A percentile compares a stretch with the other conserved stretches of the same genome.
phyloP scores from a whole-genome alignment of 2,888 invertebrate genomes.

The Sphinx pinastri region DNA sequence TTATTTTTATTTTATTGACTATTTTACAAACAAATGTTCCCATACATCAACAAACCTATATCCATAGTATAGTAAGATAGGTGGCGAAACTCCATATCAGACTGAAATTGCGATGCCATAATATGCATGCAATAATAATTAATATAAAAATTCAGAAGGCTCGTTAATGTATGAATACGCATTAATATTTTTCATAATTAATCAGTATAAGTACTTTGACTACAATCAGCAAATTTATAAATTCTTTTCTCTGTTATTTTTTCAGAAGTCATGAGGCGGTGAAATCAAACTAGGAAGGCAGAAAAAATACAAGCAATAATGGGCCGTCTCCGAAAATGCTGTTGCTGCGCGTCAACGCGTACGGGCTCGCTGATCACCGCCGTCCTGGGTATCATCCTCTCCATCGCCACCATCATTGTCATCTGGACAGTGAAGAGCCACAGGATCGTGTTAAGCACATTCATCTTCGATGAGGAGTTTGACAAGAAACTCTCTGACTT shows the following conservation, averaged over 20 bases:
- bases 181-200: no score
- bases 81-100: no score
- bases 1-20: no score
- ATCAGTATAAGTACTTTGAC: neutral
- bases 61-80: no score
- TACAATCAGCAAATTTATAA: neutral
- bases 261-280: conserved; percentile 57
- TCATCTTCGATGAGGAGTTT: conserved; percentile 87
- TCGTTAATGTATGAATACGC: no score
- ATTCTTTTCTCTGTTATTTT: conserved; percentile 28
- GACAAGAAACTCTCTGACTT: conserved; percentile 84
- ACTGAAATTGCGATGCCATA: no score
- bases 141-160: no score
- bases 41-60: no score
- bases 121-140: no score
- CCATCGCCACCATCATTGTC: conserved; percentile 87
- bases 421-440: conserved; percentile 84
- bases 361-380: conserved; percentile 90
- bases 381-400: conserved; percentile 88
- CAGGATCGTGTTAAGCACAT: conserved; percentile 89
- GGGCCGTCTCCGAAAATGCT: conserved; percentile 86
- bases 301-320: conserved; percentile 48
- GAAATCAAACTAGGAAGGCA: conserved; percentile 31
- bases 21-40: no score
- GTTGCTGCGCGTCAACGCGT: conserved; percentile 88